These are phyloP conservation scores for Dicroscelio sp. DNA, from an alignment of 2,888 invertebrate genomes.

Conservation along the genomic window DNA sequence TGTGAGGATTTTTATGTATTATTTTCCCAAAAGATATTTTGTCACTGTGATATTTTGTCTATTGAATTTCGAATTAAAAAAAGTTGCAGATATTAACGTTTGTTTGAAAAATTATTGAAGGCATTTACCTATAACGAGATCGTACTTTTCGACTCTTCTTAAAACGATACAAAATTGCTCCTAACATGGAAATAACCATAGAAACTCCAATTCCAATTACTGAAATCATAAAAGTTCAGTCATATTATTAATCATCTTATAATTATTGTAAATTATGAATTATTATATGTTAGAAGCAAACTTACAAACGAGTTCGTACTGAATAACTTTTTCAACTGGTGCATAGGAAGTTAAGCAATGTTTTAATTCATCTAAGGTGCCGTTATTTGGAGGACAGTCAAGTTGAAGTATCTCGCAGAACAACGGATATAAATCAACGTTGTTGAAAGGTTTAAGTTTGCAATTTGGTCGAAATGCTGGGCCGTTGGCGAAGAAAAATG, in stretches of 20 bases:
- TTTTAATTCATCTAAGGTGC: constrained; percentile 91
- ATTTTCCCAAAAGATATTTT: too few species aligned
- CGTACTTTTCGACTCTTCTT: constrained; percentile 27
- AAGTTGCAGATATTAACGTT: too few species aligned
- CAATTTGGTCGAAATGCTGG: constrained; percentile 92
- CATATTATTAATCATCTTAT: constrained; percentile 10
- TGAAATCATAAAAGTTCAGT: constrained; percentile 31
- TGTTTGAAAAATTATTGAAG: too few species aligned
- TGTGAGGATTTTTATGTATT: too few species aligned
- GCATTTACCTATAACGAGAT: constrained; percentile 40
- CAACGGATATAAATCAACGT: constrained; percentile 94
- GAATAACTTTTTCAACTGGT: constrained; percentile 39
- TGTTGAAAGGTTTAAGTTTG: constrained; percentile 92
- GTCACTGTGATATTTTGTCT: too few species aligned
- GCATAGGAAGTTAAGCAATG: constrained; percentile 89
- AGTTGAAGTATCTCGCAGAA: constrained; percentile 93
- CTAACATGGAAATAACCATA: constrained; percentile 34
- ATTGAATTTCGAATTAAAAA: too few species aligned
- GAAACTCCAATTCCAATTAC: constrained; percentile 48
- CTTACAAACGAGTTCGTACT: constrained; percentile 66
- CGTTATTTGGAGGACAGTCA: constrained; percentile 92
- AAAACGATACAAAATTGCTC: constrained; percentile 37
- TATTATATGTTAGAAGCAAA: neutral
- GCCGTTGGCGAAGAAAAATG: constrained; percentile 94
- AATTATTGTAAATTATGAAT: neutral